Evolutionary conservation across 2,113 vertebrate genomes (phyloP).

Genomic region (Stercorarius parasiticus): DNA sequence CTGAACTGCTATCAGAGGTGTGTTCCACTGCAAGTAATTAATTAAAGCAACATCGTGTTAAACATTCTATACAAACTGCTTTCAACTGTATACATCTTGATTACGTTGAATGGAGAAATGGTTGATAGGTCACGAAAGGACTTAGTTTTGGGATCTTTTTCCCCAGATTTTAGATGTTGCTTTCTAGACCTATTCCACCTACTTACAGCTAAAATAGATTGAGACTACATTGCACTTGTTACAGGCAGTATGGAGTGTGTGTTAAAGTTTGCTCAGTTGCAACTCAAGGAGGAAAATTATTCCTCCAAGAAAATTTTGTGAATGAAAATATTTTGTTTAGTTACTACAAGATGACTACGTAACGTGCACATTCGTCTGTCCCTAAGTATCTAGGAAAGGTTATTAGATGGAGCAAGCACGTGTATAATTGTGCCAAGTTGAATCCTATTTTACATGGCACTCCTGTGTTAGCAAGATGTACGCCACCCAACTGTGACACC

Average conservation of each 20-base stretch:
- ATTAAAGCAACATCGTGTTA: neutral
- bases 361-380: accelerated
- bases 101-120: neutral
- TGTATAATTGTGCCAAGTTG: neutral
- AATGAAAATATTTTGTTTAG: neutral
- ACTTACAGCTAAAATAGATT: neutral
- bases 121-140: neutral
- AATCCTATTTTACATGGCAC: neutral
- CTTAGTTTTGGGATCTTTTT: neutral
- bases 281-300: neutral
- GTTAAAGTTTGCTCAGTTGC: neutral
- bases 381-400: neutral
- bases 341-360: neutral
- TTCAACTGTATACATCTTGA: neutral
- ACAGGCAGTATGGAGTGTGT: neutral
- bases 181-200: neutral
- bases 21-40: neutral
- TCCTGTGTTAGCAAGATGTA: neutral
- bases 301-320: neutral
- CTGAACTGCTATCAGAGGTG: neutral
- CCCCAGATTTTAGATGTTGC: neutral
- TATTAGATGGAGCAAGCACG: neutral
- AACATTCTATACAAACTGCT: neutral
- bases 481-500: neutral
- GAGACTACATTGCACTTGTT: neutral